Conservation (phyloP, 2,797 vertebrate genomes). For the Acrossocheilus fasciatus region DNA sequence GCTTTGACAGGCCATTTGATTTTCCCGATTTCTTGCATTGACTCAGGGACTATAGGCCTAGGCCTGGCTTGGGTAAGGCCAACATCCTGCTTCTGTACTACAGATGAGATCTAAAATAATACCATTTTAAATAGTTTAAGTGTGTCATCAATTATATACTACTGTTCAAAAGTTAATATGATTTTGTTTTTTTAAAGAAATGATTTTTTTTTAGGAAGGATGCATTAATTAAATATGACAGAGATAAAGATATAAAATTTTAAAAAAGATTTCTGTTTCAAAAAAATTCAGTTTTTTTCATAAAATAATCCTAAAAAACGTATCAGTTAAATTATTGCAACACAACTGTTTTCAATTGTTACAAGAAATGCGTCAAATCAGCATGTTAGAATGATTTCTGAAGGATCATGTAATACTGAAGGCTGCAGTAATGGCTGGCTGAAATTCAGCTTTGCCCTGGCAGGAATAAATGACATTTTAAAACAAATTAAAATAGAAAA, state of each 20-base stretch:
- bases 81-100: slow-evolving; percentile 3
- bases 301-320: neutral
- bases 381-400: neutral
- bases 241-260: neutral
- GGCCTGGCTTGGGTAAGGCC: neutral
- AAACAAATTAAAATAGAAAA: slow-evolving; percentile 4
- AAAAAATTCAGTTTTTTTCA: neutral
- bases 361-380: neutral
- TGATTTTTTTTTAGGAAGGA: neutral
- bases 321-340: neutral
- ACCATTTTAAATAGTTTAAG: neutral
- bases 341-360: neutral
- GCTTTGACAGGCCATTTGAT: slow-evolving; percentile 70
- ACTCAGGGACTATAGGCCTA: slow-evolving; percentile 2
- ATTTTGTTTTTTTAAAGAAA: neutral
- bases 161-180: neutral
- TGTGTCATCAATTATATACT: neutral
- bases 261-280: neutral
- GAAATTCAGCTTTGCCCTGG: neutral
- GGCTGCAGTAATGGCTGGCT: neutral
- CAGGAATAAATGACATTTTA: neutral
- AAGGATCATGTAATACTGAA: neutral
- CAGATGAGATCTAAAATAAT: slow-evolving; percentile 21
- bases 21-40: slow-evolving; percentile 53
- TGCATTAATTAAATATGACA: neutral